These are phyloP conservation scores for Adelosebastes latens DNA, from an alignment of 2,797 vertebrate genomes.

Conservation along the genomic window DNA sequence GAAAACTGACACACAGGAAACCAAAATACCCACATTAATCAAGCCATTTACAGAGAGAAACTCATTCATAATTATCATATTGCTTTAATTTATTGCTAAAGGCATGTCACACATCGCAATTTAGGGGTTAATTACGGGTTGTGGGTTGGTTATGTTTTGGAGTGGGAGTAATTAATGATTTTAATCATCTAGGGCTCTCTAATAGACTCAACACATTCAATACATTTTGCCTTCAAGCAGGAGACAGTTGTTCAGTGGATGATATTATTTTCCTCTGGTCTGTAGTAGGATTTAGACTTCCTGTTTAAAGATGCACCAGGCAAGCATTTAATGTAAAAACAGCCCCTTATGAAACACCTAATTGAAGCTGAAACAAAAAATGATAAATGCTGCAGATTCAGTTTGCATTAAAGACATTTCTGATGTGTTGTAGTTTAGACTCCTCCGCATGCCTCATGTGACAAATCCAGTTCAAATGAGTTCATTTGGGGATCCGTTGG, in stretches of 20 bases:
- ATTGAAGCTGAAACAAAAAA: not conserved
- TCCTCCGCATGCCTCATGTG: not conserved
- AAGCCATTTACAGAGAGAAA: not conserved
- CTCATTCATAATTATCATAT: not conserved
- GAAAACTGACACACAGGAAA: not conserved
- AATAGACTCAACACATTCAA: not conserved
- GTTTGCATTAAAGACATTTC: not conserved
- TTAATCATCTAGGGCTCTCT: not conserved
- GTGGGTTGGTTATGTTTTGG: not conserved
- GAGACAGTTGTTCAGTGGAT: not conserved
- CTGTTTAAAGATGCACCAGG: not conserved
- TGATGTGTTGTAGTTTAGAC: no score
- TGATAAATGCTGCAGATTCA: not conserved
- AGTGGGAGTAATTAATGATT: slow-evolving; percentile 10
- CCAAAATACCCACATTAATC: not conserved
- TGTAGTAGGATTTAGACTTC: not conserved
- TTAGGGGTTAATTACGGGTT: not conserved
- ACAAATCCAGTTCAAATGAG: not conserved
- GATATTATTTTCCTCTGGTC: not conserved
- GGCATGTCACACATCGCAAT: not conserved
- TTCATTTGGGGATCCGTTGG: not conserved
- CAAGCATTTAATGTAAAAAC: not conserved
- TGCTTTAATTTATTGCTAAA: not conserved
- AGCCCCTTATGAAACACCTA: not conserved
- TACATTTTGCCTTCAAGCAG: not conserved